Conservation (phyloP, 2,113 vertebrate genomes). For the Colius striatus region DNA sequence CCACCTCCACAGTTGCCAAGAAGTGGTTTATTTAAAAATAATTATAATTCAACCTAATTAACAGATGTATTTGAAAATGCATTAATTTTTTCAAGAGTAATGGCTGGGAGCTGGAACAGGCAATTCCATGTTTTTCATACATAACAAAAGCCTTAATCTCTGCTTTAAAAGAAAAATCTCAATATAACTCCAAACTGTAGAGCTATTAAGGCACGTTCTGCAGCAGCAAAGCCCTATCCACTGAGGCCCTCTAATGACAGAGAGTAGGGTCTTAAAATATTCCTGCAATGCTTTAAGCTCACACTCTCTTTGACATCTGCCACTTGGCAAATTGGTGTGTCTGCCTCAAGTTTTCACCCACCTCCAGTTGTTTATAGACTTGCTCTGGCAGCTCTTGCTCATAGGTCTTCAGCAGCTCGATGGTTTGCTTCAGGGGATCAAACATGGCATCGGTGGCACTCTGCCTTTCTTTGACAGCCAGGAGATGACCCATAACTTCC, state of each 20-base stretch:
- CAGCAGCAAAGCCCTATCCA: neutral
- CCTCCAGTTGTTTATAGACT: slow-evolving; percentile 89
- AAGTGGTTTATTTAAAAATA: slow-evolving; percentile 53
- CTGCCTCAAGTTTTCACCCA: slow-evolving; percentile 50
- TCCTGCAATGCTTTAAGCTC: neutral
- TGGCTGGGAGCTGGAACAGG: slow-evolving; percentile 8
- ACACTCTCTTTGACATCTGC: neutral
- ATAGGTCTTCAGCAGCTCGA: slow-evolving; percentile 87
- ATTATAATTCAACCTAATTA: slow-evolving; percentile 60
- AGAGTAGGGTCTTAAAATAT: neutral
- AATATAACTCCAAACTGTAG: neutral
- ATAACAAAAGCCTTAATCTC: slow-evolving; percentile 60
- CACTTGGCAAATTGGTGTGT: neutral
- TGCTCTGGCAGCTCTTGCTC: slow-evolving; percentile 87
- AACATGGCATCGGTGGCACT: slow-evolving; percentile 87
- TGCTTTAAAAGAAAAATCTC: slow-evolving; percentile 46
- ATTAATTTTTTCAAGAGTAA: slow-evolving; percentile 37
- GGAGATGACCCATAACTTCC: slow-evolving; percentile 87
- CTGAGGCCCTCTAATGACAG: slow-evolving; percentile 41
- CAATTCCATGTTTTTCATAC: slow-evolving; percentile 49
- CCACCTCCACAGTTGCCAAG: slow-evolving; percentile 29
- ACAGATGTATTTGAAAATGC: slow-evolving; percentile 46
- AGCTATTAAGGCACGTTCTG: neutral
- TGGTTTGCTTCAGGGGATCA: slow-evolving; percentile 89
- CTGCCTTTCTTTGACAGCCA: slow-evolving; percentile 90